Percentiles rank a stretch among this genome's conserved stretches.
These are phyloP conservation scores for Crocuta crocuta DNA, from an alignment of 2,113 vertebrate genomes.

Conservation along the genomic window DNA sequence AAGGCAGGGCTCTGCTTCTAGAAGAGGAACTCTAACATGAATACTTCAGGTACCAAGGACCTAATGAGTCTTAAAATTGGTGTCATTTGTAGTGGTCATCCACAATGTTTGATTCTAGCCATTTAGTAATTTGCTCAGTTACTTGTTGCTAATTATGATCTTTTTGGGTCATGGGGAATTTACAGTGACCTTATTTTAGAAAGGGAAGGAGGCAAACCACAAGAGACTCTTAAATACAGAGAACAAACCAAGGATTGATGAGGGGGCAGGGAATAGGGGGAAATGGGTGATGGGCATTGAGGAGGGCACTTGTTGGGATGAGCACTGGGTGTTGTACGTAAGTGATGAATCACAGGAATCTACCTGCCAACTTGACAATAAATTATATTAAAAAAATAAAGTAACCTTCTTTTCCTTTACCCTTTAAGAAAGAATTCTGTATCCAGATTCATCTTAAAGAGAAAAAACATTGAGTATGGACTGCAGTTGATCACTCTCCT, in stretches of 20 bases:
- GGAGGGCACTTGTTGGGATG: too few species aligned
- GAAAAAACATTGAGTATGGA: neutral
- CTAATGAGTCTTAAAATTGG: neutral
- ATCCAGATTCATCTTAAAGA: neutral
- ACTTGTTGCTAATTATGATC: neutral
- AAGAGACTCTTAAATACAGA: too few species aligned
- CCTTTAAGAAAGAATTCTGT: neutral
- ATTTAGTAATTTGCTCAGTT: conserved; percentile 13
- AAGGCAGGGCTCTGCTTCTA: neutral
- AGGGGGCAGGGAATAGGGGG: too few species aligned
- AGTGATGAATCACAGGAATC: too few species aligned
- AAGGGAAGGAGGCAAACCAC: too few species aligned
- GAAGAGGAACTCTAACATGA: neutral
- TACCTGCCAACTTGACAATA: too few species aligned
- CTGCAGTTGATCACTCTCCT: neutral
- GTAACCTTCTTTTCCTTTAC: neutral
- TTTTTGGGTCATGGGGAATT: neutral
- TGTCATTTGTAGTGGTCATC: neutral
- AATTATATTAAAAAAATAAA: neutral
- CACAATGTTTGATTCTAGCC: neutral
- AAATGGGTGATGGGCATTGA: too few species aligned
- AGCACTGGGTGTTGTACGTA: too few species aligned
- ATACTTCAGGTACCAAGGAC: neutral
- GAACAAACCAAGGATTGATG: too few species aligned
- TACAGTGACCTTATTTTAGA: neutral